phyloP scores from a whole-genome alignment of 2,113 vertebrate species.

The Lepus timidus region DNA sequence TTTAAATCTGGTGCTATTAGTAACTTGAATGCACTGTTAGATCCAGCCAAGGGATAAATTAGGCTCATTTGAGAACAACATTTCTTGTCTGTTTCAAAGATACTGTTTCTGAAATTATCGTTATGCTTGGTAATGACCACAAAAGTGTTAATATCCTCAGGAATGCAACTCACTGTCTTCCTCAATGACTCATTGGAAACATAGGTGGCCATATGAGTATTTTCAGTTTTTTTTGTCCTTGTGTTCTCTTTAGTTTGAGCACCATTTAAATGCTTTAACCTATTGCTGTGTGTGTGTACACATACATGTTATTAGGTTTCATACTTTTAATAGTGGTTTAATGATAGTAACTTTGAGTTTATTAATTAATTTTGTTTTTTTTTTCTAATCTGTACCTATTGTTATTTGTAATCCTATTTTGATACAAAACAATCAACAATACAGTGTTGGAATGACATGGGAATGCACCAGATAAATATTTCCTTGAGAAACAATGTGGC shows the following conservation, averaged over 20 bases:
- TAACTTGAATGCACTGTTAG: slow-evolving; percentile 27
- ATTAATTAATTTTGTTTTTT: not conserved
- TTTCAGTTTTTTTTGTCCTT: not conserved
- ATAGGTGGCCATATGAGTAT: not conserved
- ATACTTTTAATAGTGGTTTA: slow-evolving; percentile 32
- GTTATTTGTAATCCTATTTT: slow-evolving; percentile 28
- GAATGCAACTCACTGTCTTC: slow-evolving; percentile 25
- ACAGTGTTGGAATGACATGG: not conserved
- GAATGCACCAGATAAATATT: not conserved
- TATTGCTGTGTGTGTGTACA: not conserved
- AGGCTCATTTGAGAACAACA: slow-evolving; percentile 46
- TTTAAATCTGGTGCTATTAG: slow-evolving; percentile 48
- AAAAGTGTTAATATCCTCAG: slow-evolving; percentile 54
- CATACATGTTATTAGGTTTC: not conserved
- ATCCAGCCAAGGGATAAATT: slow-evolving; percentile 65
- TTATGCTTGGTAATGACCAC: slow-evolving; percentile 54
- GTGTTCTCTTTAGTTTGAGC: not conserved
- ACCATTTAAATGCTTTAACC: not conserved
- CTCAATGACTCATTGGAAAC: slow-evolving; percentile 41
- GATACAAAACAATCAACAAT: slow-evolving; percentile 28
- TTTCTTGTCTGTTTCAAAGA: slow-evolving; percentile 54
- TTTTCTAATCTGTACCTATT: not conserved
- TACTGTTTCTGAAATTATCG: slow-evolving; percentile 47
- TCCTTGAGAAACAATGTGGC: not conserved
- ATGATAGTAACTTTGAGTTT: not conserved